Conservation (phyloP, 2,797 vertebrate genomes). For the Rhinella marina region DNA sequence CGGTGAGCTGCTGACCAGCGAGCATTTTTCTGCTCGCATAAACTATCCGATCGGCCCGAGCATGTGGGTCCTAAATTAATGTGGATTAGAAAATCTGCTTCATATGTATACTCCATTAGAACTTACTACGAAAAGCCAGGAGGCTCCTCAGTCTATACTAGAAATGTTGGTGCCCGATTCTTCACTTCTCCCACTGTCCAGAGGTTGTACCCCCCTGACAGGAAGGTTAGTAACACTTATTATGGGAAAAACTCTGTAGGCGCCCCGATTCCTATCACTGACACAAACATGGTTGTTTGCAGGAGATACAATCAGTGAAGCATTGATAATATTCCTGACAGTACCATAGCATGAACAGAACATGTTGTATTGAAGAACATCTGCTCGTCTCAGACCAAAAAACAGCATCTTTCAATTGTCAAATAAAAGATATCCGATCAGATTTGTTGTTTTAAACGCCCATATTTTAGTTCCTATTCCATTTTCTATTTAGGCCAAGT, state of each 20-base stretch:
- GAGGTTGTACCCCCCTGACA: not conserved
- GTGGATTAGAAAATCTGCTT: no score
- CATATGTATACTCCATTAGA: no score
- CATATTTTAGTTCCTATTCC: not conserved
- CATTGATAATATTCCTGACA: not conserved
- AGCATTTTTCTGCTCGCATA: no score
- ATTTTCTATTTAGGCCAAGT: not conserved
- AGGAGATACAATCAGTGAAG: not conserved
- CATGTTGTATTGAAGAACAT: not conserved
- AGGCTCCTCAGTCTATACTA: no score
- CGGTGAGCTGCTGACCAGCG: no score
- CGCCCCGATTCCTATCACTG: not conserved
- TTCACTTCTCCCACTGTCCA: not conserved
- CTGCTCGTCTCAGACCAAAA: not conserved
- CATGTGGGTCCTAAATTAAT: no score
- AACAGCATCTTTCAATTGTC: not conserved
- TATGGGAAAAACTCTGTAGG: not conserved
- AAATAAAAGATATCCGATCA: not conserved
- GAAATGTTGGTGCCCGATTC: not conserved
- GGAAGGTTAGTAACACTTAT: not conserved
- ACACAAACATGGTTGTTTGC: not conserved
- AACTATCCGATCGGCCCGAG: no score
- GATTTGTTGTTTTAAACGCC: not conserved
- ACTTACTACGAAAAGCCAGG: no score
- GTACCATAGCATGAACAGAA: not conserved